Percentiles rank a stretch among this genome's conserved stretches.
These are phyloP conservation scores for Teleogryllus oceanicus DNA, from an alignment of 2,888 invertebrate genomes.

Conservation along the genomic window DNA sequence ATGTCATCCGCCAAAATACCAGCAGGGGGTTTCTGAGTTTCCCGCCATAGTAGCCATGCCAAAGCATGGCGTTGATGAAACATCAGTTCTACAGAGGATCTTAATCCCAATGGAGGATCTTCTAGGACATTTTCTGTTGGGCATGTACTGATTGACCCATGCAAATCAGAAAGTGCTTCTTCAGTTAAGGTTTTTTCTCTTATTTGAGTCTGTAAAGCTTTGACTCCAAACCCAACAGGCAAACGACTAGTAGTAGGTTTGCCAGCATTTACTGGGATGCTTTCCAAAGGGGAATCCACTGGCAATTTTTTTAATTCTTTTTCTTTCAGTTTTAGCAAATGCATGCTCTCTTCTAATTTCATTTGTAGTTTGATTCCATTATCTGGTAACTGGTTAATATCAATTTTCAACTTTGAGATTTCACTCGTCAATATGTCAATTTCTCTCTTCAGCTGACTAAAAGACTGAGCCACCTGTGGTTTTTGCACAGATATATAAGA, in stretches of 20 bases:
- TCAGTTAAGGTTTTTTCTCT: conserved; percentile 66
- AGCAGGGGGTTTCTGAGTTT: conserved; percentile 77
- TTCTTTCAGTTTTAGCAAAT: background rate
- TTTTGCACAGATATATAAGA: background rate
- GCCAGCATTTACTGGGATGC: background rate
- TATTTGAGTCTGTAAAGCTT: conserved; percentile 65
- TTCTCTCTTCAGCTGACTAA: background rate
- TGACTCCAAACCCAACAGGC: background rate
- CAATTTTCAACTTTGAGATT: background rate
- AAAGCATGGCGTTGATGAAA: conserved; percentile 81
- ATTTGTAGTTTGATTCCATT: background rate
- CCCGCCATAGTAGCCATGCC: conserved; percentile 86
- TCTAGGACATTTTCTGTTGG: conserved; percentile 60
- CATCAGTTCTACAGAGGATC: conserved; percentile 60
- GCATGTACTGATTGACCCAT: conserved; percentile 64
- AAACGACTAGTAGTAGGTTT: background rate
- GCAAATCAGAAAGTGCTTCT: conserved; percentile 67
- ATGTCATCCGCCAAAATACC: conserved; percentile 80
- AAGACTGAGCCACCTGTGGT: background rate
- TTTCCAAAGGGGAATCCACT: background rate
- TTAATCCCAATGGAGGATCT: conserved; percentile 60
- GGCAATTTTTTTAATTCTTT: background rate
- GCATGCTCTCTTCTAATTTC: background rate
- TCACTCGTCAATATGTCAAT: background rate
- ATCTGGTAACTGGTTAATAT: background rate